phyloP scores from a whole-genome alignment of 2,797 vertebrate species.

The Semaprochilodus insignis region DNA sequence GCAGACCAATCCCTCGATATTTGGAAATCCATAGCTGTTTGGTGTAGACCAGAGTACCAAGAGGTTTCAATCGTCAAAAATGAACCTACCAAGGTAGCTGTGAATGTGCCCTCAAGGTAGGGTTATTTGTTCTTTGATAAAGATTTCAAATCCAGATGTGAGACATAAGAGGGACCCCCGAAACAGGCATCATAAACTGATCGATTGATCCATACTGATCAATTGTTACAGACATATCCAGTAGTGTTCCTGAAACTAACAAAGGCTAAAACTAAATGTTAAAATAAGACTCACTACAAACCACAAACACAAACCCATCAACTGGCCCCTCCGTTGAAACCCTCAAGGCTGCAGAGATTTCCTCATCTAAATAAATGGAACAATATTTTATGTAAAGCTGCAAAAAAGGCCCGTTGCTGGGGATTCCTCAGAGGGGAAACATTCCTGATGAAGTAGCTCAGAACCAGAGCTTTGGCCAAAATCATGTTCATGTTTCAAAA shows the following conservation, averaged over 20 bases:
- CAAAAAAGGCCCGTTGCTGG: conserved; percentile 45
- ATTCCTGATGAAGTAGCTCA: conserved; percentile 61
- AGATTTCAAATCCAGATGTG: background rate
- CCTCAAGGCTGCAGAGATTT: conserved; percentile 47
- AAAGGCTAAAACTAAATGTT: conserved; percentile 4
- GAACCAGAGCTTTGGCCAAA: conserved; percentile 54
- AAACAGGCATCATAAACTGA: background rate
- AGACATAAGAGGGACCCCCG: background rate
- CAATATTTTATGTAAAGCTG: conserved; percentile 58
- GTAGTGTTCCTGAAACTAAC: background rate
- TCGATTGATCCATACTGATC: background rate
- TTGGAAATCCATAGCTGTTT: too few relatives aligned
- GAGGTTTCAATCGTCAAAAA: too few relatives aligned
- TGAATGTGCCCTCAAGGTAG: too few relatives aligned
- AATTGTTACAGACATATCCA: too few relatives aligned
- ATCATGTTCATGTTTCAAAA: conserved; percentile 60
- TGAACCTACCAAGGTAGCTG: too few relatives aligned
- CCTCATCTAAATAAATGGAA: conserved; percentile 61
- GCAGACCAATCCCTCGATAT: too few relatives aligned
- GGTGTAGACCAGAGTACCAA: too few relatives aligned
- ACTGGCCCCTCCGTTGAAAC: conserved; percentile 36
- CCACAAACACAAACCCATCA: conserved; percentile 46
- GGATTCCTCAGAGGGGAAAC: conserved; percentile 57
- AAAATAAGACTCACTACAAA: conserved; percentile 45
- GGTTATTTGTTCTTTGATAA: too few relatives aligned